These are phyloP conservation scores for Drosophila repleta DNA, from an alignment of 1,140 invertebrate genomes.

Conservation along the genomic window DNA sequence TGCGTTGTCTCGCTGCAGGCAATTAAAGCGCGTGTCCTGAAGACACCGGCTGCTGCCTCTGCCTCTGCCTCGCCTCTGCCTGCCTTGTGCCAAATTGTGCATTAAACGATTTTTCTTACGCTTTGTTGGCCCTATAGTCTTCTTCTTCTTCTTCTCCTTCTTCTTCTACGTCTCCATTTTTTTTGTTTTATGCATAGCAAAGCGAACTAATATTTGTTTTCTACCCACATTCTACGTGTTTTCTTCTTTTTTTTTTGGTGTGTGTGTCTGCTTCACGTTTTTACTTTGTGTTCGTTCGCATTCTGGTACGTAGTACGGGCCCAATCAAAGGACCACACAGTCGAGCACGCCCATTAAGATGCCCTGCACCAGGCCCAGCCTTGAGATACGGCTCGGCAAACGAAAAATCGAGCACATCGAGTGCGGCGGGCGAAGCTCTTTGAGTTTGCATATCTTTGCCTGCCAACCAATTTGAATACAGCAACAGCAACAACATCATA, in stretches of 20 bases:
- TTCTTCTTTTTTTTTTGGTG: not conserved
- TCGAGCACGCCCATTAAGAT: not conserved
- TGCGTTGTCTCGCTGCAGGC: slow-evolving; percentile 8
- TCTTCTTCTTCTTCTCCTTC: not conserved
- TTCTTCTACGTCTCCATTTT: too few relatives aligned
- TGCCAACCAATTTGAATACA: slow-evolving; percentile 74
- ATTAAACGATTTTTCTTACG: slow-evolving; percentile 67
- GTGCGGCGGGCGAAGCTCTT: slow-evolving; percentile 46
- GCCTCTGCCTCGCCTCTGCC: not conserved
- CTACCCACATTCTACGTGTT: not conserved
- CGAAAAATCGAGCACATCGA: slow-evolving; percentile 47
- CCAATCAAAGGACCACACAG: slow-evolving; percentile 16
- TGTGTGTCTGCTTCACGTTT: not conserved
- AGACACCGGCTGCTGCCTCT: not conserved
- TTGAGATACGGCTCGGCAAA: slow-evolving; percentile 3
- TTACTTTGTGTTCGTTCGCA: not conserved
- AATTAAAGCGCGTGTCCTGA: slow-evolving; percentile 25
- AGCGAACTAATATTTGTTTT: slow-evolving; percentile 34
- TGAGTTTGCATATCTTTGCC: slow-evolving; percentile 79
- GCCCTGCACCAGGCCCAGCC: slow-evolving; percentile 10
- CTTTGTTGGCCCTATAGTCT: slow-evolving; percentile 48
- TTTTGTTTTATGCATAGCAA: slow-evolving; percentile 38
- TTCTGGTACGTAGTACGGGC: not conserved
- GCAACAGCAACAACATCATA: slow-evolving; percentile 42
- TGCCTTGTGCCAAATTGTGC: slow-evolving; percentile 52